These are phyloP conservation scores for Caretta caretta DNA, from an alignment of 2,113 vertebrate species.

Conservation along the genomic window DNA sequence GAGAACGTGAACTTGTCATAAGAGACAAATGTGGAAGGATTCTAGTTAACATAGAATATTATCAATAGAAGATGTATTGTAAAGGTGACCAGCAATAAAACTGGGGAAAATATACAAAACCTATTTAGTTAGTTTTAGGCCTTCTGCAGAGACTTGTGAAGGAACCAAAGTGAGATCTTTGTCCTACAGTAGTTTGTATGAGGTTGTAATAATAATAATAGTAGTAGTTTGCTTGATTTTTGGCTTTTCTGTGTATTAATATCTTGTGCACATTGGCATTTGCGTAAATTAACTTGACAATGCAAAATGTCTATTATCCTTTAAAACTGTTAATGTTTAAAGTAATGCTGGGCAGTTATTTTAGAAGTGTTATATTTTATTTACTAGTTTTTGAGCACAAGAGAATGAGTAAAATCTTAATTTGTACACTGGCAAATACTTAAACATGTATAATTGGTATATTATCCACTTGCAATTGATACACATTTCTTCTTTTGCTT, in stretches of 20 bases:
- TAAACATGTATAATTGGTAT: not conserved
- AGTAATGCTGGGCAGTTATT: not conserved
- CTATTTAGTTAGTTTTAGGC: not conserved
- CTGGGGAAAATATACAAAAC: not conserved
- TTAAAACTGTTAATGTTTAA: not conserved
- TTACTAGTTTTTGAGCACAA: not conserved
- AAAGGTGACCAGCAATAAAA: not conserved
- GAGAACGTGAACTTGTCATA: not conserved
- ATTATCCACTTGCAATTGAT: not conserved
- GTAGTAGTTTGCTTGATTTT: not conserved
- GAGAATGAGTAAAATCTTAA: not conserved
- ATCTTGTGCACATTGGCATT: rapidly evolving
- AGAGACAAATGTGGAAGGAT: not conserved
- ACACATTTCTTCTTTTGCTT: not conserved
- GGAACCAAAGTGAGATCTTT: not conserved
- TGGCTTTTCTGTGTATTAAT: not conserved
- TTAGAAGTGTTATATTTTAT: not conserved
- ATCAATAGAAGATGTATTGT: not conserved
- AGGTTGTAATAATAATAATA: not conserved
- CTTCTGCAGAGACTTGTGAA: not conserved
- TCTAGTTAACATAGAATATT: not conserved
- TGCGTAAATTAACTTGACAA: not conserved
- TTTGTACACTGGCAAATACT: not conserved
- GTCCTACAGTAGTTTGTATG: rapidly evolving
- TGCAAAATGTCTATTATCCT: not conserved